A percentile compares a stretch with the other conserved stretches of the same genome.
These are phyloP conservation scores for Chauna torquata DNA, from an alignment of 2,113 vertebrate genomes.

Conservation along the genomic window DNA sequence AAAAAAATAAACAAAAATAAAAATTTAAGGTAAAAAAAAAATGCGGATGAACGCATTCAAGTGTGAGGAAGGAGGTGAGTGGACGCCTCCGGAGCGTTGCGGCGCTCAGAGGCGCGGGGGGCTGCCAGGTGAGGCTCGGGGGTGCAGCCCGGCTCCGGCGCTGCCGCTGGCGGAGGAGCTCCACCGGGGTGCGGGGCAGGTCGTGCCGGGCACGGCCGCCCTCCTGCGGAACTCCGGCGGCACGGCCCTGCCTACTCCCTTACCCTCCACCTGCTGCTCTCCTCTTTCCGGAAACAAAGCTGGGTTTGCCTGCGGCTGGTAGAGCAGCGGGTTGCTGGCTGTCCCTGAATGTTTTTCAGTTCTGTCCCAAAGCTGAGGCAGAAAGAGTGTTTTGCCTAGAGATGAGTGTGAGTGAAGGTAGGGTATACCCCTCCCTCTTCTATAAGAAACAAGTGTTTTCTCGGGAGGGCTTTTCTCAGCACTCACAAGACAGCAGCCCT, in stretches of 20 bases:
- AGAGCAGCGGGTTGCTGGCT: not conserved
- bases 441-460: not conserved
- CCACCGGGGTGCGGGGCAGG: not conserved
- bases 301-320: not conserved
- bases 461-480: not conserved
- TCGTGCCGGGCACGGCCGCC: no score
- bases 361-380: not conserved
- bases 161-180: not conserved
- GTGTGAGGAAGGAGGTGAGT: rapidly evolving
- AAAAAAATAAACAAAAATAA: no score
- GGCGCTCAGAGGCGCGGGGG: not conserved
- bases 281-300: not conserved
- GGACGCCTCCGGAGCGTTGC: not conserved
- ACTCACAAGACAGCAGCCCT: not conserved
- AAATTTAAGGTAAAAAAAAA: not conserved
- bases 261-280: not conserved
- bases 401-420: not conserved
- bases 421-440: not conserved
- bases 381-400: not conserved
- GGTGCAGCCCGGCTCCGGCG: rapidly evolving
- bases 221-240: not conserved
- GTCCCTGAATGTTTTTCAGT: not conserved
- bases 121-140: not conserved
- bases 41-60: no score
- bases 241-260: not conserved